Conservation (phyloP, 2,888 invertebrate genomes). For the Ochropacha duplaris region DNA sequence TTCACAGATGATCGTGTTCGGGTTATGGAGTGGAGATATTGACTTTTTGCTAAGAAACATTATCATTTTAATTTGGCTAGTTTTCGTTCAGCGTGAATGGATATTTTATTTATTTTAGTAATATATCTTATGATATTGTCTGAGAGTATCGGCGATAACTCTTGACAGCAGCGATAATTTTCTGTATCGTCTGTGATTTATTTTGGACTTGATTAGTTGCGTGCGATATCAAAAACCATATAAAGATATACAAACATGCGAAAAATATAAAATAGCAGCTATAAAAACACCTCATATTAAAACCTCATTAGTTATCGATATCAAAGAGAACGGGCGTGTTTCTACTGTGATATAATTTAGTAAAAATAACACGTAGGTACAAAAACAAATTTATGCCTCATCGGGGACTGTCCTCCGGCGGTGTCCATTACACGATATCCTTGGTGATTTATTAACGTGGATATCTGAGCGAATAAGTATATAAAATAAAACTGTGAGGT, state of each 20-base stretch:
- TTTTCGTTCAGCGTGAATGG: no score
- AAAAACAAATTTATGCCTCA: slow-evolving; percentile 76
- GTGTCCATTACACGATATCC: slow-evolving; percentile 79
- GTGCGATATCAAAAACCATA: no score
- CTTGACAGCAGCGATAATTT: no score
- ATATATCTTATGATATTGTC: no score
- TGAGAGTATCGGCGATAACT: no score
- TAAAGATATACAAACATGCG: not conserved
- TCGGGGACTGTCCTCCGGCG: slow-evolving; percentile 59
- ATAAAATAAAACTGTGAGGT: slow-evolving; percentile 58
- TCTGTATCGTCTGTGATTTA: no score
- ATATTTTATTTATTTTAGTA: no score
- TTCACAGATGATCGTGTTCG: slow-evolving; percentile 7
- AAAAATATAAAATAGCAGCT: not conserved
- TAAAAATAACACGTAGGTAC: slow-evolving; percentile 56
- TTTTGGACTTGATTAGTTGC: no score
- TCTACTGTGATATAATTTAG: slow-evolving; percentile 68
- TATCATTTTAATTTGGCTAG: no score
- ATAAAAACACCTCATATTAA: slow-evolving; percentile 35
- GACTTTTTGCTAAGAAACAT: no score
- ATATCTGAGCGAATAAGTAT: slow-evolving; percentile 63
- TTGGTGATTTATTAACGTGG: slow-evolving; percentile 74
- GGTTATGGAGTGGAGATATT: not conserved
- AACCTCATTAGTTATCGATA: slow-evolving; percentile 52
- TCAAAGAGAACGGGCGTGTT: slow-evolving; percentile 36